Conservation (phyloP, 1,140 invertebrate genomes). For the Drosophila ambigua region DNA sequence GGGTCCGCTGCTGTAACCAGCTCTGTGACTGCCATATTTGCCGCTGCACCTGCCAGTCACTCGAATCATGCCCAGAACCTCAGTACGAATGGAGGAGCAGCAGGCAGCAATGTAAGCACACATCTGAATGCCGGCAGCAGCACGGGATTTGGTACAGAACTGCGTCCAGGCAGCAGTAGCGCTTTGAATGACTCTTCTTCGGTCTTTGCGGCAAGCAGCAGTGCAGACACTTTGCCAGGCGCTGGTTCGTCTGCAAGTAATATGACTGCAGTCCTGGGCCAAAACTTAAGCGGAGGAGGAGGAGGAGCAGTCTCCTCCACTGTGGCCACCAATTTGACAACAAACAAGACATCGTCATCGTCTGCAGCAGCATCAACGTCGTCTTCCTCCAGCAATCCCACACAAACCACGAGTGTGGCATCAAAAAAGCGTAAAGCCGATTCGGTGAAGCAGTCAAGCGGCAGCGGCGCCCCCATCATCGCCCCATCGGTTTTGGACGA, state of each 20-base stretch:
- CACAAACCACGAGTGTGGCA: constrained; percentile 18
- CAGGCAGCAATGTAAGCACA: constrained; percentile 32
- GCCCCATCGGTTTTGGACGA: constrained; percentile 49
- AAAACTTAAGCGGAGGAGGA: background rate
- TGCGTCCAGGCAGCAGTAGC: constrained; percentile 24
- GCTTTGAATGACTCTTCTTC: constrained; percentile 37
- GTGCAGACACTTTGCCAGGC: constrained; percentile 31
- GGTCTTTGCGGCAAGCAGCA: constrained; percentile 5
- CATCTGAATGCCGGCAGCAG: constrained; percentile 15
- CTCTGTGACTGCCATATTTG: constrained; percentile 19
- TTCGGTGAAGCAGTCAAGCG: constrained; percentile 41
- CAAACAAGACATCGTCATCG: constrained; percentile 37
- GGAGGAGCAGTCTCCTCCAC: constrained; percentile 2
- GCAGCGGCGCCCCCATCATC: background rate
- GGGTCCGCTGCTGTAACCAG: constrained; percentile 45
- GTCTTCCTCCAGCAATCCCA: constrained; percentile 19
- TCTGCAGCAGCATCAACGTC: constrained; percentile 25
- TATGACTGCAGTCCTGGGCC: constrained; percentile 5
- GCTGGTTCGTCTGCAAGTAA: constrained; percentile 57
- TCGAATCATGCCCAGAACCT: constrained; percentile 71
- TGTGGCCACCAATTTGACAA: constrained; percentile 41
- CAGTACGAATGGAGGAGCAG: constrained; percentile 35
- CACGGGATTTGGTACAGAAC: constrained; percentile 40
- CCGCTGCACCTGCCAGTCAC: constrained; percentile 18
- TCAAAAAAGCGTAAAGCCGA: constrained; percentile 79